Evolutionary conservation across 2,113 vertebrate genomes (phyloP).

Genomic region (Amazona guildingii): DNA sequence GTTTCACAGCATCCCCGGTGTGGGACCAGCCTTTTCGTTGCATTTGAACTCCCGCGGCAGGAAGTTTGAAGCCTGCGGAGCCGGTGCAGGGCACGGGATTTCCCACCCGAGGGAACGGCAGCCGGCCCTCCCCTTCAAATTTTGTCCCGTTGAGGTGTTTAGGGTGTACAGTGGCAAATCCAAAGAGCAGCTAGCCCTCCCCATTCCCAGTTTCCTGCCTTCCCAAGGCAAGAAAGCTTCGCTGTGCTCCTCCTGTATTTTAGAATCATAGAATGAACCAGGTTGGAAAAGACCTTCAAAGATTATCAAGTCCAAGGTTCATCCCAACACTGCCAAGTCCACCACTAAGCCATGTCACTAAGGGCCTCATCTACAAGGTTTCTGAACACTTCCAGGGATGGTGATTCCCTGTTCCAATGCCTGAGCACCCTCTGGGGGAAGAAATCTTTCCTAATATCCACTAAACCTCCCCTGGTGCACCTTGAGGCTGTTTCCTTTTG

Average conservation of each 20-base stretch:
- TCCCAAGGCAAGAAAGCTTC: neutral
- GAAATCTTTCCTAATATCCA: neutral
- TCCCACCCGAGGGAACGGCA: neutral
- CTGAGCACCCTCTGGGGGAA: neutral
- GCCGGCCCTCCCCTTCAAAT: neutral
- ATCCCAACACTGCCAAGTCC: neutral
- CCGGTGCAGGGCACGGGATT: slow-evolving; percentile 9
- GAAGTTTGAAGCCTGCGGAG: neutral
- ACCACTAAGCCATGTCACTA: neutral
- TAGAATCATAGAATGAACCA: neutral
- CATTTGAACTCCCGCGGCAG: neutral
- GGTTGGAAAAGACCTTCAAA: neutral
- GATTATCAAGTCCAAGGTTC: neutral
- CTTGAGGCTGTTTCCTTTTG: neutral
- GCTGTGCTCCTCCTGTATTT: neutral
- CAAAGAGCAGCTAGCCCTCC: neutral
- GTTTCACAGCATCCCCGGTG: neutral
- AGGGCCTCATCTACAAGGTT: neutral
- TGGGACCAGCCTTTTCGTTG: neutral
- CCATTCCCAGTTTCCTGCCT: neutral
- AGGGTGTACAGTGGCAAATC: neutral
- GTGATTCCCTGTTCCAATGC: neutral
- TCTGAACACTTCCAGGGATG: neutral
- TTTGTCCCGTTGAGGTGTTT: neutral
- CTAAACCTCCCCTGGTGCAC: neutral